phyloP scores from a whole-genome alignment of 2,888 invertebrate genomes.

The Harpagoxenus sublaevis region DNA sequence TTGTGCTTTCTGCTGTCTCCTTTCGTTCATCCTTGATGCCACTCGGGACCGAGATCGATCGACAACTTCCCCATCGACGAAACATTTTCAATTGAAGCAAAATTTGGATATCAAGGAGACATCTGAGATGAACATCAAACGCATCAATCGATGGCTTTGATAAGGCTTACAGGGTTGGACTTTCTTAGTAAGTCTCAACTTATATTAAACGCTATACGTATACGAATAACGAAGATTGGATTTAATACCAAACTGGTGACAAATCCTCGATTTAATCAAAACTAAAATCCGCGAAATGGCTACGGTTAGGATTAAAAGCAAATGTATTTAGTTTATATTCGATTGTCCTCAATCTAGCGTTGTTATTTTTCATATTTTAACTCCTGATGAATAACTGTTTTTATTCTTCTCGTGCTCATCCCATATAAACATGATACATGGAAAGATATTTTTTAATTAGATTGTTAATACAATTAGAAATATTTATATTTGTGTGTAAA shows the following conservation, averaged over 20 bases:
- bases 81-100: constrained; percentile 40
- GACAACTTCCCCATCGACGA: constrained; percentile 26
- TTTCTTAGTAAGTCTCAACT: not conserved
- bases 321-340: not conserved
- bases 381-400: not conserved
- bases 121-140: constrained; percentile 18
- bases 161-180: too few relatives aligned
- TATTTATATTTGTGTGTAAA: not conserved
- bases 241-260: not conserved
- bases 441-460: not conserved
- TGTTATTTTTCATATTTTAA: not conserved
- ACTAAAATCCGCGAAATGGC: too few relatives aligned
- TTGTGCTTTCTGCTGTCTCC: constrained; percentile 34
- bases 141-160: constrained; percentile 7
- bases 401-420: too few relatives aligned
- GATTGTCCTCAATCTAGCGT: not conserved
- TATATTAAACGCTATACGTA: not conserved
- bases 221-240: not conserved
- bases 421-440: not conserved
- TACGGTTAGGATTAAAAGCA: not conserved
- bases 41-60: constrained; percentile 22
- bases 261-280: not conserved
- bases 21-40: constrained; percentile 8
- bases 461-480: not conserved
- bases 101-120: constrained; percentile 5